Base-by-base conservation (phyloP, 2,888 invertebrate species). In the Nomada goodeniana region DNA sequence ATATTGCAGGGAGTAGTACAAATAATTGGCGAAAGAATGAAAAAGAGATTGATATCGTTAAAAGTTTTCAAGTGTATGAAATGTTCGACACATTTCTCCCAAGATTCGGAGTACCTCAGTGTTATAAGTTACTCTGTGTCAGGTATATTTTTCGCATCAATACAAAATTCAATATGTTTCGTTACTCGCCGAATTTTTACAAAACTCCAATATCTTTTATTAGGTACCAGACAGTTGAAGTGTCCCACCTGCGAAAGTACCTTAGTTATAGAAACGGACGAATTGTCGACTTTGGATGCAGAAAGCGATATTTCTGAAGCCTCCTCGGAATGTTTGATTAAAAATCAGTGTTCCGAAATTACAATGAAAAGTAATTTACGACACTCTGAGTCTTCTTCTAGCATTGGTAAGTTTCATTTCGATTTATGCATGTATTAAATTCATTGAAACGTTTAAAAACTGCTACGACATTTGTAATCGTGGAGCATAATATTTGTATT, bases 201-300 rank as follows among this genome's bases (percentile, higher is more conserved):
- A 50, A 64, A 60, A n/a, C 55, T 20, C 0, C 18, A 20, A 42
- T 52, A 1, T 73, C 15, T 53, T 55, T 47, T 67, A 80, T 68
- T 23, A 91, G 92, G 80, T 79, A 68, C 70, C 2, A 90, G 88
- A 68, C 88, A 90, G 44, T 89, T 92, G 2, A 92, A 91, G 50
- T 96, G 96, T 91, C 96, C 96, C 1, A 94, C 94, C 23, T 96
- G 96, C 88, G 93, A 94, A 61, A 96, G 96, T 88, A 94, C 94
- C 1, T 93, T 95, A 76, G 95, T 96, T 2, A 94, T 95, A 79
- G 94, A 95, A 91, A 94, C 94, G 26, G 94, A 95, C 64, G 94
- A 94, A 76, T 79, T 93, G 18, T 88, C 90, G 11, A 89, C 91
- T 13, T 85, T 91, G 13, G 89, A 91, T n/a, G 72, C 52, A 18